Evolutionary conservation across 2,113 vertebrate species (phyloP).

Genomic region (Micronisus gabar): DNA sequence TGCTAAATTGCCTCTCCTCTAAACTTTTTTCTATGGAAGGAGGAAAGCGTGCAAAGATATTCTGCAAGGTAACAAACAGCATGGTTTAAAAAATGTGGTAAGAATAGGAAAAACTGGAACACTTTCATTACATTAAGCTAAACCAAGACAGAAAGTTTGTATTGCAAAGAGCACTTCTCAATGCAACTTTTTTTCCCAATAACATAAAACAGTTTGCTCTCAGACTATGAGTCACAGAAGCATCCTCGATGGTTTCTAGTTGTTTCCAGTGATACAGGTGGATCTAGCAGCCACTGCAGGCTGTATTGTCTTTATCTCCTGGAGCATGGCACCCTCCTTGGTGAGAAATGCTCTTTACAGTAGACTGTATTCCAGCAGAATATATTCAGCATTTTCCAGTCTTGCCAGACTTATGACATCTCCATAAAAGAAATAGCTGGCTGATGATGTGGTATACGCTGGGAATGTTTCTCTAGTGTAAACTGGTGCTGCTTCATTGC

Average conservation of each 20-base stretch:
- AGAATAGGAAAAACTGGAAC: not conserved
- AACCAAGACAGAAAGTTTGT: not conserved
- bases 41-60: not conserved
- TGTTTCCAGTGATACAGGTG: not conserved
- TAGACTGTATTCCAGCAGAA: not conserved
- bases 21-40: not conserved
- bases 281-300: not conserved
- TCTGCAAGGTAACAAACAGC: not conserved
- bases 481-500: not conserved
- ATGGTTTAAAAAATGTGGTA: not conserved
- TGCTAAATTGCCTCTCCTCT: not conserved
- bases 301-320: not conserved
- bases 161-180: not conserved
- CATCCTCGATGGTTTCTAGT: not conserved
- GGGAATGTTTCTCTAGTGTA: not conserved
- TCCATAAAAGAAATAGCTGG: not conserved
- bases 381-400: too few species aligned
- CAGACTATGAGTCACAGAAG: not conserved
- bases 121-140: not conserved
- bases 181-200: not conserved
- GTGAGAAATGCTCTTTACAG: not conserved
- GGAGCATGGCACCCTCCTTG: not conserved
- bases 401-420: not conserved
- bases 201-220: not conserved
- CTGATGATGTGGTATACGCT: not conserved